phyloP scores from a whole-genome alignment of 2,113 vertebrate genomes.

The Eidolon helvum region DNA sequence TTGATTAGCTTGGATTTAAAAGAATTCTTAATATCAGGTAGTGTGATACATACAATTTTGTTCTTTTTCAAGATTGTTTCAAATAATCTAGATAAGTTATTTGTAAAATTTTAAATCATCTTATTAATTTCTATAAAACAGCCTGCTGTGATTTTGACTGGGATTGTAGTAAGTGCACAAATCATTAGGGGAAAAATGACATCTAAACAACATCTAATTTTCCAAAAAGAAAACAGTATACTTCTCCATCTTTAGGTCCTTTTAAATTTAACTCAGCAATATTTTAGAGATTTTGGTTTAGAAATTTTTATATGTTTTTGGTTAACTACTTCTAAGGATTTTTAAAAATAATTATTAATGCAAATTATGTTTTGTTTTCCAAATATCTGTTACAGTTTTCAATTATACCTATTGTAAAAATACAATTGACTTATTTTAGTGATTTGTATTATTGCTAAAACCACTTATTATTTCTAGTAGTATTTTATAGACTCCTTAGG shows the following conservation, averaged over 20 bases:
- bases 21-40: neutral
- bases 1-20: neutral
- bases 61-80: neutral
- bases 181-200: neutral
- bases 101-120: neutral
- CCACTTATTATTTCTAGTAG: neutral
- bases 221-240: neutral
- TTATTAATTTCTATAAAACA: neutral
- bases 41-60: neutral
- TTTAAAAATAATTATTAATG: neutral
- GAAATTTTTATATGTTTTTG: neutral
- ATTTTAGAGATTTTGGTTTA: neutral
- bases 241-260: neutral
- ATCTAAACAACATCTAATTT: neutral
- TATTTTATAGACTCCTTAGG: neutral
- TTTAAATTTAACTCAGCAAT: neutral
- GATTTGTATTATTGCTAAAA: neutral
- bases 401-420: neutral
- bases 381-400: neutral
- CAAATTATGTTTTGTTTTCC: neutral
- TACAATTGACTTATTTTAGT: neutral
- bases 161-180: neutral
- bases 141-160: neutral
- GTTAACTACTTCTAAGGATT: neutral
- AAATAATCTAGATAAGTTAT: neutral